Evolutionary conservation across 2,888 invertebrate species (phyloP).

Genomic region (Agrypnus murinus): DNA sequence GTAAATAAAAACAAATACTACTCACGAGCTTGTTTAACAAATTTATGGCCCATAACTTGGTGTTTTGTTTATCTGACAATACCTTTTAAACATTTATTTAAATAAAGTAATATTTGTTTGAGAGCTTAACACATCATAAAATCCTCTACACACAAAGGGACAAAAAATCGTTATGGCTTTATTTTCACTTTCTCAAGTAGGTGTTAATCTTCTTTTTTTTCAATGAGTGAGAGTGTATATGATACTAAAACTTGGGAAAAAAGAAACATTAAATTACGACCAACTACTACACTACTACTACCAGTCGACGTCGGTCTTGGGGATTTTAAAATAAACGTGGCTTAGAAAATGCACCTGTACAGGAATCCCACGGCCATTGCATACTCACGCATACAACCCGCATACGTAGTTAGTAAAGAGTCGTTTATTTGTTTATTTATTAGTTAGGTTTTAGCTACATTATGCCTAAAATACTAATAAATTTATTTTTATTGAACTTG

Average conservation of each 20-base stretch:
- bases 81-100: constrained; percentile 10
- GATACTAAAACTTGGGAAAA: too few relatives aligned
- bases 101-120: constrained; percentile 16
- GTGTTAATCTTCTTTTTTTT: constrained; percentile 18
- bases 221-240: constrained; percentile 20
- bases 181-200: constrained; percentile 14
- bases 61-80: constrained; percentile 27
- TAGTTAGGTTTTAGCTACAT: too few relatives aligned
- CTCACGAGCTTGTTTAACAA: constrained; percentile 17
- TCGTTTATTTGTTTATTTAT: too few relatives aligned
- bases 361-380: constrained; percentile 36
- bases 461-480: too few relatives aligned
- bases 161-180: background rate
- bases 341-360: constrained; percentile 48
- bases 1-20: constrained; percentile 7
- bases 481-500: too few relatives aligned
- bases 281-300: too few relatives aligned
- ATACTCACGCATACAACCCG: constrained; percentile 51
- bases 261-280: constrained; percentile 33
- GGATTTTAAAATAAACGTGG: constrained; percentile 10
- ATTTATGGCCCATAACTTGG: constrained; percentile 33
- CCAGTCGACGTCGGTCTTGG: too few relatives aligned
- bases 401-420: constrained; percentile 41
- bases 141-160: background rate
- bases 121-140: constrained; percentile 15